phyloP scores from a whole-genome alignment of 2,113 vertebrate genomes.

The Pseudorectes ferrugineus region DNA sequence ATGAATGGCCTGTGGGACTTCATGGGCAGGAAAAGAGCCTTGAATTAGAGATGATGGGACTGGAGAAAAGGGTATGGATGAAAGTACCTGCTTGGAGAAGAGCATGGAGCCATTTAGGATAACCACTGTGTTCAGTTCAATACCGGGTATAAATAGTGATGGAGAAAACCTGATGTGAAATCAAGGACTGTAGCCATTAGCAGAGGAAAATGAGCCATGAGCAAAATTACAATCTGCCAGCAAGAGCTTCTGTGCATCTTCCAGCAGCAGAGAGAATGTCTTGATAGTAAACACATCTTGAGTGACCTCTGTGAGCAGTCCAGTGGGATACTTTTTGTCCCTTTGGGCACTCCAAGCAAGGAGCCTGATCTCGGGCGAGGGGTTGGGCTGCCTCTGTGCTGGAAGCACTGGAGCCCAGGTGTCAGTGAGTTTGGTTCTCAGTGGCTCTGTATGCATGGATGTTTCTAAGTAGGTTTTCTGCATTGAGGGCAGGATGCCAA shows the following conservation, averaged over 20 bases:
- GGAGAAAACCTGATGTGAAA: not conserved
- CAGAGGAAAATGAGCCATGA: conserved; percentile 25
- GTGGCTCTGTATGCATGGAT: not conserved
- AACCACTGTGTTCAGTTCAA: not conserved
- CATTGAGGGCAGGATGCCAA: not conserved
- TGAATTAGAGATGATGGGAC: not conserved
- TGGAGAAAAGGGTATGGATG: not conserved
- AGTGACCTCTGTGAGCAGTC: not conserved
- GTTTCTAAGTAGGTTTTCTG: not conserved
- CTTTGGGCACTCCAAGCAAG: accelerated
- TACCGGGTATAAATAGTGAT: not conserved
- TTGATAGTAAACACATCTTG: not conserved
- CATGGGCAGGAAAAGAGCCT: not conserved
- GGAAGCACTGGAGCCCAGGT: not conserved
- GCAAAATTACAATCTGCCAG: not conserved
- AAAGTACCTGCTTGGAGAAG: not conserved
- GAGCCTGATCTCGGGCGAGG: accelerated
- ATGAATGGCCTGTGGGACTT: not conserved
- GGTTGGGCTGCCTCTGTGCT: not conserved
- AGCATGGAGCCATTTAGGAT: not conserved
- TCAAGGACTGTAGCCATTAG: not conserved
- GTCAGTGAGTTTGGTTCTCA: not conserved
- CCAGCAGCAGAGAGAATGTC: not conserved
- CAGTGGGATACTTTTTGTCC: not conserved
- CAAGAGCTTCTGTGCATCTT: not conserved